These are phyloP conservation scores for Alitta virens DNA, from an alignment of 2,888 invertebrate genomes.

Conservation along the genomic window DNA sequence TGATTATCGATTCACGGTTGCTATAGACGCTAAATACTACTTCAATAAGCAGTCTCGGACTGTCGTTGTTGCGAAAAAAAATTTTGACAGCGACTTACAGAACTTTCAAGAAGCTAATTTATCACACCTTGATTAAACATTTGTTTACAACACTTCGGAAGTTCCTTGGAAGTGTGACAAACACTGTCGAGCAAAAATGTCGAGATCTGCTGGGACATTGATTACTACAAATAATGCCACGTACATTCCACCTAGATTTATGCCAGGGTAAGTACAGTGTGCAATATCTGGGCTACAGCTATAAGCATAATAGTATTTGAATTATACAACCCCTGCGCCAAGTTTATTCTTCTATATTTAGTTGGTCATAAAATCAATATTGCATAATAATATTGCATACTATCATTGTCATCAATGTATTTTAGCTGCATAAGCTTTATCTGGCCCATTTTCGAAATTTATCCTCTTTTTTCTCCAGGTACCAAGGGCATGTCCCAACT, in stretches of 20 bases:
- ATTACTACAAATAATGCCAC: slow-evolving; percentile 56
- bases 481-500: slow-evolving; percentile 55
- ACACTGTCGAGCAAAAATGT: slow-evolving; percentile 36
- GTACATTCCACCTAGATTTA: slow-evolving; percentile 53
- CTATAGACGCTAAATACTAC: too few species aligned
- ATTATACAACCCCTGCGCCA: background rate
- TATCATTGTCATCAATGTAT: too few species aligned
- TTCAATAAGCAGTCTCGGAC: too few species aligned
- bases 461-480: slow-evolving; percentile 37
- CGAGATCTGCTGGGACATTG: slow-evolving; percentile 55
- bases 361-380: background rate
- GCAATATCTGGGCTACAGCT: background rate
- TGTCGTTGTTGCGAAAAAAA: too few species aligned
- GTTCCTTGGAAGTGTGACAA: background rate
- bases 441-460: too few species aligned
- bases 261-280: slow-evolving; percentile 51
- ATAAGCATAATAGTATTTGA: background rate
- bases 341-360: background rate
- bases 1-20: too few species aligned
- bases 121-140: too few species aligned
- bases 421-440: too few species aligned
- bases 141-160: too few species aligned
- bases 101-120: too few species aligned
- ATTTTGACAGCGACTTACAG: too few species aligned
- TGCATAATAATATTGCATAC: too few species aligned